phyloP scores from a whole-genome alignment of 2,888 invertebrate species.

The Agonopterix subpropinquella region DNA sequence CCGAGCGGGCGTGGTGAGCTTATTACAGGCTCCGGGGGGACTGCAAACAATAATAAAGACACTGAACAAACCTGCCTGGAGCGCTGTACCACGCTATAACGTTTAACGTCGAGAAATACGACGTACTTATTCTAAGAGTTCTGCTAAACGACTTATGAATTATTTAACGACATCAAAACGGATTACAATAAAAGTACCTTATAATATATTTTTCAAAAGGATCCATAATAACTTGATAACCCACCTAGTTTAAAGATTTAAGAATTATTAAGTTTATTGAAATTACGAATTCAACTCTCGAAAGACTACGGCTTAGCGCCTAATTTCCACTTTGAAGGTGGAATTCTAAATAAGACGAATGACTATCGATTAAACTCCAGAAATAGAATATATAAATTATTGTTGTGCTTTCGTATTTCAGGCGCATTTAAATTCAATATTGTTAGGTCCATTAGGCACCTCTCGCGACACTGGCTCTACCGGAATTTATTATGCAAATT shows the following conservation, averaged over 20 bases:
- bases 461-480: slow-evolving; percentile 16
- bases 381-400: not conserved
- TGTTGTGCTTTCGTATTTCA: too few relatives aligned
- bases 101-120: not conserved
- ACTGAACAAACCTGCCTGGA: slow-evolving; percentile 27
- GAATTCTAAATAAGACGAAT: slow-evolving; percentile 16
- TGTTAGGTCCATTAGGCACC: slow-evolving; percentile 12
- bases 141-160: slow-evolving; percentile 28
- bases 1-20: slow-evolving; percentile 75
- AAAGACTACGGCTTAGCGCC: slow-evolving; percentile 27
- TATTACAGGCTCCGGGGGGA: slow-evolving; percentile 70
- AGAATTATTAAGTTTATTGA: slow-evolving; percentile 25
- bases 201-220: not conserved
- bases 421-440: slow-evolving; percentile 23
- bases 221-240: not conserved
- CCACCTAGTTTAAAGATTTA: slow-evolving; percentile 10
- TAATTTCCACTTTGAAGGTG: slow-evolving; percentile 28
- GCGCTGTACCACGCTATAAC: not conserved
- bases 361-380: slow-evolving; percentile 8
- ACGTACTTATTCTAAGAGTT: slow-evolving; percentile 15
- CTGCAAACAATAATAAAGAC: slow-evolving; percentile 60
- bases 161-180: not conserved
- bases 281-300: slow-evolving; percentile 43
- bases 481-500: slow-evolving; percentile 34
- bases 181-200: not conserved